A percentile compares a stretch with the other conserved stretches of the same genome.
Evolutionary conservation across 2,113 vertebrate genomes (phyloP).

Genomic region (Macrotus californicus): DNA sequence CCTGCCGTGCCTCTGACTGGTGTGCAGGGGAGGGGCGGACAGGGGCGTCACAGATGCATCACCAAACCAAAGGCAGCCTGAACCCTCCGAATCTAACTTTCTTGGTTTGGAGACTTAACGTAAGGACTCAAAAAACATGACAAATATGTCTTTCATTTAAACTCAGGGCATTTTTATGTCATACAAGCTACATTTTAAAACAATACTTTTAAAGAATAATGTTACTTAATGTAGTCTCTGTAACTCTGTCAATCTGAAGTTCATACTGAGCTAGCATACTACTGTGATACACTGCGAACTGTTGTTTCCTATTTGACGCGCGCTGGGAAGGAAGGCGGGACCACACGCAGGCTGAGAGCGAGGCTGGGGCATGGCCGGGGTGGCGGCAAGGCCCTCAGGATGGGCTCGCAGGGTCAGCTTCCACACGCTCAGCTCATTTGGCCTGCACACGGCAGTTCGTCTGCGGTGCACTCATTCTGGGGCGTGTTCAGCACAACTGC

Average conservation of each 20-base stretch:
- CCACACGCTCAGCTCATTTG: neutral
- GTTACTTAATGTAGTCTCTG: neutral
- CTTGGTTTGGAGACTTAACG: neutral
- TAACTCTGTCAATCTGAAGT: neutral
- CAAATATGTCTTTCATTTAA: neutral
- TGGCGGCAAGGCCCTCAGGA: neutral
- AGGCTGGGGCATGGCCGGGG: neutral
- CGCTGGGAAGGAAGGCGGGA: neutral
- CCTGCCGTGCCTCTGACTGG: neutral
- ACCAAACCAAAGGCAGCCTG: neutral
- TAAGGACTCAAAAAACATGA: constrained; percentile 4
- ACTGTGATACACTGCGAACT: neutral
- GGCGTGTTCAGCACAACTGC: neutral
- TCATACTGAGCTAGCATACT: neutral
- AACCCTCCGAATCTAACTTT: neutral
- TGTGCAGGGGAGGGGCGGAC: too few relatives aligned
- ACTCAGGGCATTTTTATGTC: neutral
- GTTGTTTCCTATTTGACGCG: neutral
- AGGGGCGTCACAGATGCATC: neutral
- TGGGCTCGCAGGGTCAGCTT: neutral
- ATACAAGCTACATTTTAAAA: constrained; percentile 28
- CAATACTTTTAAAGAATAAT: neutral
- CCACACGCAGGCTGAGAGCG: neutral
- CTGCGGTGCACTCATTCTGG: neutral
- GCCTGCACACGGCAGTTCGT: neutral